Evolutionary conservation across 2,888 invertebrate species (phyloP), one percentile per base, ranked within the genome.

Genomic region (Drosophila aldrichi): DNA sequence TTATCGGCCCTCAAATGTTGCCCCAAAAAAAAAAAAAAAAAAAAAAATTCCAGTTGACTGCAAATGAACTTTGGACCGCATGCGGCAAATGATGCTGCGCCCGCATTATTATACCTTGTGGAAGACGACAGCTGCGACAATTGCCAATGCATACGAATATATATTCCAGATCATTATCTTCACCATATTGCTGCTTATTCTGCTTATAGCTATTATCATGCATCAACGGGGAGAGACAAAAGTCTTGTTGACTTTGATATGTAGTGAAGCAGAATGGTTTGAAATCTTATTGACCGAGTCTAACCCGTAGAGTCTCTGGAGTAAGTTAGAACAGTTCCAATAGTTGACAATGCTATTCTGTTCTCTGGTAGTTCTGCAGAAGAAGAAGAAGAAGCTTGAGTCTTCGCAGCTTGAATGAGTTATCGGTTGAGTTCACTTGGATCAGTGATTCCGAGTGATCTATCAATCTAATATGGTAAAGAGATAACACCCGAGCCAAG

Each of bases 11-110:
- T 32, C 40, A 41, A 56, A 49, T 51, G 29, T 44, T 54, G 55
- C 12, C 48, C 62, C 41, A 60, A 49, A 49, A 49, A 60, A 49
- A 49, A 49, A 60, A 49, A 49, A 49, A 60, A 49, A 49, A 49
- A 60, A 49, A 49, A 49, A 48, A 58, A 74, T 81, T 86, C 88
- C 86, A 71, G 72, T 74, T 83, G 76, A 82, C 75, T 81, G 83
- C 77, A 79, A 73, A 74, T 79, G 71, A 76, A 77, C 70, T 74
- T 60, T 73, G 29, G 36, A 61, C 75, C 58, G 56, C 40, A 66
- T 68, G 46, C 66, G 54, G 58, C 74, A 68, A 67, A 68, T 34
- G 32, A 7, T 49, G 44, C 56, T 43, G 48, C 20, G 40, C 40
- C 55, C 36, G 43, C 43, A 74, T 68, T 63, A 68, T 75, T 75